Percentiles rank a stretch among this genome's conserved stretches.
These are phyloP conservation scores for Callaeas wilsoni DNA, from an alignment of 2,113 vertebrate genomes.

Conservation along the genomic window DNA sequence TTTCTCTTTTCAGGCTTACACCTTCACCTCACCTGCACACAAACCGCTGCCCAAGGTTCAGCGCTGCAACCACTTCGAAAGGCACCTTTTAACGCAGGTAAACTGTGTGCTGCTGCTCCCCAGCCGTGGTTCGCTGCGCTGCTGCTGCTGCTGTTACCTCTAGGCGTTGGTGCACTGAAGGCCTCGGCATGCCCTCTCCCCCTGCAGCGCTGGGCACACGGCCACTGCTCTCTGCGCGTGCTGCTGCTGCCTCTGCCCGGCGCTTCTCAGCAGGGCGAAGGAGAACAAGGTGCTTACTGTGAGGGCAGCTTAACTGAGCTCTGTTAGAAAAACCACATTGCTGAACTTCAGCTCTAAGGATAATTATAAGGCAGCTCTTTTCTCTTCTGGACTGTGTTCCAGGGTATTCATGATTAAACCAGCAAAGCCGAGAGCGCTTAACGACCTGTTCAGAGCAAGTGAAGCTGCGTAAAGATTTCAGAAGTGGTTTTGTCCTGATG, in stretches of 20 bases:
- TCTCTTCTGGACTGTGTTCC: not conserved
- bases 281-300: accelerated
- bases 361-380: not conserved
- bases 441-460: not conserved
- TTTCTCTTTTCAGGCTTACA: not conserved
- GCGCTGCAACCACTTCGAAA: accelerated
- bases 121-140: not conserved
- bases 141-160: not conserved
- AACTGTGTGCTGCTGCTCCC: not conserved
- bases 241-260: accelerated
- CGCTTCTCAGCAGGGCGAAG: accelerated
- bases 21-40: not conserved
- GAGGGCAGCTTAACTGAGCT: not conserved
- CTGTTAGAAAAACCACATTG: not conserved
- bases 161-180: too few species aligned
- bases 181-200: not conserved
- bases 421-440: not conserved
- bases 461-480: not conserved
- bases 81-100: not conserved
- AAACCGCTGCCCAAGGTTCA: not conserved
- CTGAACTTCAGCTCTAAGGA: not conserved
- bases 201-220: not conserved
- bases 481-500: not conserved
- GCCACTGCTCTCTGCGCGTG: accelerated
- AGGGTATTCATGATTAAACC: not conserved